Evolutionary conservation across 1,140 invertebrate genomes (phyloP), one percentile per base, ranked within the genome.

Genomic region (Akabosia matsudoensis): DNA sequence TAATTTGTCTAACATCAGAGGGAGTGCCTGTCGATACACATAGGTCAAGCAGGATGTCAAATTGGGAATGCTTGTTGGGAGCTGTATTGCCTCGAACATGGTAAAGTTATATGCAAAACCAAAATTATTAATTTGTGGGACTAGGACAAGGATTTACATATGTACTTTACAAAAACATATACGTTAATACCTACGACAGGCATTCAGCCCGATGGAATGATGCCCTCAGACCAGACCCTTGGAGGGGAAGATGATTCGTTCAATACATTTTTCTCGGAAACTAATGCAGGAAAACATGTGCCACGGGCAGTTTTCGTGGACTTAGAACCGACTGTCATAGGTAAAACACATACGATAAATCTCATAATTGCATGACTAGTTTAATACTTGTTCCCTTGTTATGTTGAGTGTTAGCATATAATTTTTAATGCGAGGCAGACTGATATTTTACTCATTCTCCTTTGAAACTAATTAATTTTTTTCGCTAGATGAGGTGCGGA

Each of bases 61-160:
- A 94, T 95, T 83, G 94, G 93, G 78, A 94, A 94, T 84, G 92
- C 92, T 72, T 91, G 90, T 83, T 92, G 90, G 90, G 94, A 96
- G 84, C 87, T 96, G 74, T 95, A 95, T 86, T 95, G 94, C 84
- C 85, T 95, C 80, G 93, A 95, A 84, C 93, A 95, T 86, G 92
- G 92, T 33, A 95, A 95, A 83, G 92, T 94, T 16, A 75, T n/a
- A n/a, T n/a, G 22, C 24, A 67, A 72, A 34, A 72, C 26, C 24
- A 64, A 28, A 22, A 28, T 30, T 31, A 22, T 18, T 31, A 10
- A 16, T 4, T 70, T 45, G 7, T 7, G 37, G 37, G 37, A 18
- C 37, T 45, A 45, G 7, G 37, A 45, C n/a, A n/a, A n/a, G 61
- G 18, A 24, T 64, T 51, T 64, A 64, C 7, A 22, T 10, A 64